These are phyloP conservation scores for Clunio marinus DNA, from an alignment of 2,888 invertebrate genomes.

Conservation along the genomic window DNA sequence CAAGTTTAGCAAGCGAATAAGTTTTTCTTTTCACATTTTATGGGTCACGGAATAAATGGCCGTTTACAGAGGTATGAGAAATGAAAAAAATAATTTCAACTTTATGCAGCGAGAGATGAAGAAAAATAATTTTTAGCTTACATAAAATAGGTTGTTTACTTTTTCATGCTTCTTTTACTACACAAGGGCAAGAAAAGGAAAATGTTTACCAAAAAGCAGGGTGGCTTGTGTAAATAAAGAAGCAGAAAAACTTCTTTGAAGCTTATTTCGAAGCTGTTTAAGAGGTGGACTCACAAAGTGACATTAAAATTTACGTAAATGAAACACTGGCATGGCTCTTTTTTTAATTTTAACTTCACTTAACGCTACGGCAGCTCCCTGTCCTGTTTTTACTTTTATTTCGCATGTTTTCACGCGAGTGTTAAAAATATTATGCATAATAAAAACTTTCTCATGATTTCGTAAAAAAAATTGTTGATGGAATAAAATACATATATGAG, in stretches of 20 bases:
- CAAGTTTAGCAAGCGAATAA: background rate
- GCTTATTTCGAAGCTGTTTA: no score
- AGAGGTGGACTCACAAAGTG: no score
- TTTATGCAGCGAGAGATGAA: no score
- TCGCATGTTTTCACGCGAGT: background rate
- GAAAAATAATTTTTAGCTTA: no score
- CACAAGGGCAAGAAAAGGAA: background rate
- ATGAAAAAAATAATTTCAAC: background rate
- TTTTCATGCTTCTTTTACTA: background rate
- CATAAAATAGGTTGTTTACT: constrained; percentile 6
- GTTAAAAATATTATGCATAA: constrained; percentile 2
- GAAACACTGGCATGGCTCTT: no score
- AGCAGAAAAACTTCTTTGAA: no score
- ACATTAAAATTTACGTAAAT: no score
- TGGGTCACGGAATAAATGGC: background rate
- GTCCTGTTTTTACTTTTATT: constrained; percentile 15
- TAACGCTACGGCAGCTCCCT: no score
- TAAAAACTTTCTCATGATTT: background rate
- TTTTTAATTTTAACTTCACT: constrained; percentile 6
- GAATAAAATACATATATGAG: no score
- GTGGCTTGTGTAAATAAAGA: no score
- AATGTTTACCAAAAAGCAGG: background rate
- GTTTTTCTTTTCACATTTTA: background rate
- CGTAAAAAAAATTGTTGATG: background rate
- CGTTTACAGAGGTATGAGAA: background rate